A percentile compares a stretch with the other conserved stretches of the same genome.
phyloP scores from a whole-genome alignment of 2,888 invertebrate species.

The Lasioglossum pauxillum region DNA sequence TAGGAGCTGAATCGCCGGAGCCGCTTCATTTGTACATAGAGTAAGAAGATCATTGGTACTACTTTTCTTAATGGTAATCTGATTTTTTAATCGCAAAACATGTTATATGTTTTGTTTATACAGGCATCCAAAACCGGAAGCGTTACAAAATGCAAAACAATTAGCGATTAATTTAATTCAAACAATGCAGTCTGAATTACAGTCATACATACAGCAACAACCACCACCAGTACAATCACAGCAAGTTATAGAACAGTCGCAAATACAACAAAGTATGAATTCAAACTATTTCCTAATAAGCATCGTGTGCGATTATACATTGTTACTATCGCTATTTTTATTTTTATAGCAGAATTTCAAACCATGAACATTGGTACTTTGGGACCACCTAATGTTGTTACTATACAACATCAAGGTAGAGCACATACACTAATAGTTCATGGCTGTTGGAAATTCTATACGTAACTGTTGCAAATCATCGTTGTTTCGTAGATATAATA shows the following conservation, averaged over 20 bases:
- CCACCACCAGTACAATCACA: slow-evolving; percentile 83
- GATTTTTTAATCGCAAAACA: slow-evolving; percentile 17
- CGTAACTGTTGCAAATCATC: slow-evolving; percentile 39
- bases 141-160: slow-evolving; percentile 89
- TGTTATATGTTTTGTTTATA: slow-evolving; percentile 53
- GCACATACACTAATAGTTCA: slow-evolving; percentile 26
- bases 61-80: slow-evolving; percentile 3
- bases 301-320: slow-evolving; percentile 22
- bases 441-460: slow-evolving; percentile 23
- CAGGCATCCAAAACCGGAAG: slow-evolving; percentile 89
- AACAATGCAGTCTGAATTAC: slow-evolving; percentile 88
- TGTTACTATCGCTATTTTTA: slow-evolving; percentile 36
- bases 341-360: slow-evolving; percentile 82
- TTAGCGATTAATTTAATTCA: slow-evolving; percentile 92
- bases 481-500: slow-evolving; percentile 78
- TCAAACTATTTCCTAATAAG: slow-evolving; percentile 26
- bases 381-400: slow-evolving; percentile 83
- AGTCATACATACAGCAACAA: slow-evolving; percentile 84
- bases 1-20: slow-evolving; percentile 88
- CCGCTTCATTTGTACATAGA: slow-evolving; percentile 91
- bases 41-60: slow-evolving; percentile 84
- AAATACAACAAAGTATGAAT: slow-evolving; percentile 80
- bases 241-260: slow-evolving; percentile 83
- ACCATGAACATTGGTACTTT: slow-evolving; percentile 83
- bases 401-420: slow-evolving; percentile 83